Conservation (phyloP, 2,888 invertebrate species). For the Spialia ferax region DNA sequence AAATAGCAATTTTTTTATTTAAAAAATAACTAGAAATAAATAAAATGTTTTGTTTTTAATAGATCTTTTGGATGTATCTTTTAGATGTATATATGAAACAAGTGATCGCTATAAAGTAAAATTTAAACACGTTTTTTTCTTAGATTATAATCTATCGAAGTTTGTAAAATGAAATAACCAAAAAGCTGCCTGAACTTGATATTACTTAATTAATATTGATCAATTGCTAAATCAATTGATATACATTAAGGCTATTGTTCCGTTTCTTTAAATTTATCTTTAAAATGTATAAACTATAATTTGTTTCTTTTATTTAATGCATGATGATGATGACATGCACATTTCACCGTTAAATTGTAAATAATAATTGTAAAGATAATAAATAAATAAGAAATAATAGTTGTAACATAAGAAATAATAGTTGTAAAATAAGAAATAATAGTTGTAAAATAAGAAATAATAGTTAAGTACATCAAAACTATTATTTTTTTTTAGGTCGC, state of each 20-base stretch:
- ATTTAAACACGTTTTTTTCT: slow-evolving; percentile 1
- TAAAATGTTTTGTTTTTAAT: slow-evolving; percentile 4
- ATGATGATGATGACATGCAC: slow-evolving; percentile 1
- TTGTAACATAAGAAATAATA: no score
- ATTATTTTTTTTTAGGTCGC: slow-evolving; percentile 4
- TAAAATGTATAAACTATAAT: slow-evolving; percentile 1
- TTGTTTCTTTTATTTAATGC: slow-evolving; percentile 1
- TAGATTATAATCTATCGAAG: slow-evolving; percentile 1
- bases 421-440: not conserved
- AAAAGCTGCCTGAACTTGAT: slow-evolving; percentile 1
- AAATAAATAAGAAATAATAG: slow-evolving; percentile 1
- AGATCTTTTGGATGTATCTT: slow-evolving; percentile 4
- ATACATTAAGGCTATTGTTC: slow-evolving; percentile 1
- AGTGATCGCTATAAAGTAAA: slow-evolving; percentile 3
- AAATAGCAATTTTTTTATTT: slow-evolving; percentile 4
- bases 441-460: slow-evolving; percentile 1
- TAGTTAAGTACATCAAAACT: slow-evolving; percentile 4
- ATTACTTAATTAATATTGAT: slow-evolving; percentile 1
- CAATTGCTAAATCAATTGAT: slow-evolving; percentile 1
- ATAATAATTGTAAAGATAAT: slow-evolving; percentile 1
- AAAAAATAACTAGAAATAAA: slow-evolving; percentile 4
- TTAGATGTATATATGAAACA: slow-evolving; percentile 4
- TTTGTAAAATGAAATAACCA: slow-evolving; percentile 1
- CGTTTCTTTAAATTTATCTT: slow-evolving; percentile 1
- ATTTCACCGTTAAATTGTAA: slow-evolving; percentile 1